phyloP scores from a whole-genome alignment of 2,113 vertebrate species.

The Nothoprocta perdicaria region DNA sequence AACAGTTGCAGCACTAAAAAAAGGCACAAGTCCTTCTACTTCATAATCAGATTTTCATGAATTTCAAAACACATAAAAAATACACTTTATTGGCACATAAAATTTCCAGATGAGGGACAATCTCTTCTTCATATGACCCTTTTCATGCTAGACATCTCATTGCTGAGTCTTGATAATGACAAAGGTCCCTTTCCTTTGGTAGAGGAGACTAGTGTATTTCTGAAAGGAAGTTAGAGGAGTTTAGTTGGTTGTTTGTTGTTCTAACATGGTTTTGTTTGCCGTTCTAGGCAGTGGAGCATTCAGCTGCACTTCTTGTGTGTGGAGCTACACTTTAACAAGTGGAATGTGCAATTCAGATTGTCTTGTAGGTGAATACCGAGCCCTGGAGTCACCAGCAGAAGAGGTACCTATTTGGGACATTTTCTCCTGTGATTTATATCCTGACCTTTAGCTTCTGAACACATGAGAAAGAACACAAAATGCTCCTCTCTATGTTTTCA shows the following conservation, averaged over 20 bases:
- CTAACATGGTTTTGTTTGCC: neutral
- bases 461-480: neutral
- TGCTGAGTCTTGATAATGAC: neutral
- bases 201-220: neutral
- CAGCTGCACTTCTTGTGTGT: constrained; percentile 83
- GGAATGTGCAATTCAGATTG: constrained; percentile 83
- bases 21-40: neutral
- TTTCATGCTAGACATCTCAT: neutral
- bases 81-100: neutral
- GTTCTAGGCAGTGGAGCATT: constrained; percentile 76
- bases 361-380: constrained; percentile 80
- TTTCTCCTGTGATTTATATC: neutral
- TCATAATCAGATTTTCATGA: neutral
- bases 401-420: neutral
- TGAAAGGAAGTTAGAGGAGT: neutral
- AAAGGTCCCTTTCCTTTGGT: neutral
- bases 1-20: neutral
- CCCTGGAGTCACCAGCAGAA: constrained; percentile 71
- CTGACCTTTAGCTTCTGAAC: neutral
- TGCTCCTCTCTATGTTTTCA: neutral
- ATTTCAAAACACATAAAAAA: neutral
- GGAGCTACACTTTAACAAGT: constrained; percentile 76
- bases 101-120: neutral
- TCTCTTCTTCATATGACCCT: neutral
- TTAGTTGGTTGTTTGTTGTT: neutral